A percentile compares a stretch with the other conserved stretches of the same genome.
Conservation (phyloP, 2,797 vertebrate species). For the Syndactyla subalaris region DNA sequence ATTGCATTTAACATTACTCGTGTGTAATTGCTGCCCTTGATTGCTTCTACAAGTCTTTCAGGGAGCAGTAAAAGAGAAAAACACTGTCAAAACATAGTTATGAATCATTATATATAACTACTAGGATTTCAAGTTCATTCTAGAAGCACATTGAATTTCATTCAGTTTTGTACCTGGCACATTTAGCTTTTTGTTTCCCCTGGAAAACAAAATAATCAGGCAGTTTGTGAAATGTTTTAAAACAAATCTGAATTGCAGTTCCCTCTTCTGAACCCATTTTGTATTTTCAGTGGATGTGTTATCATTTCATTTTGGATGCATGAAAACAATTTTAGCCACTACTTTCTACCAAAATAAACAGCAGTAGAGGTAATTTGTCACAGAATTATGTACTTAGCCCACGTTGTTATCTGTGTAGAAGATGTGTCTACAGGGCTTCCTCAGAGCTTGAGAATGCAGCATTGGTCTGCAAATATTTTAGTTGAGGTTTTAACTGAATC, state of each 20-base stretch:
- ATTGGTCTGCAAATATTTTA: slow-evolving; percentile 40
- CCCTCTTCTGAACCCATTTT: neutral
- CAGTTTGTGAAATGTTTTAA: slow-evolving; percentile 1
- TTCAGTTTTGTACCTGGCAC: neutral
- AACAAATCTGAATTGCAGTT: slow-evolving; percentile 26
- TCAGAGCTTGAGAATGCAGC: neutral
- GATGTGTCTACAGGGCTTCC: slow-evolving; percentile 35
- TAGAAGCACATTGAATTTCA: neutral
- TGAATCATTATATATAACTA: neutral
- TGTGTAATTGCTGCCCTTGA: neutral
- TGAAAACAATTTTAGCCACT: slow-evolving; percentile 3
- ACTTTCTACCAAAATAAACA: slow-evolving; percentile 15
- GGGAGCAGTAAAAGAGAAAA: neutral
- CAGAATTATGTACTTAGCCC: neutral
- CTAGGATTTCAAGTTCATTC: slow-evolving; percentile 10
- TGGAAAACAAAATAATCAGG: neutral
- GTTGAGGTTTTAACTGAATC: slow-evolving; percentile 27
- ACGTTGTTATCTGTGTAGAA: neutral
- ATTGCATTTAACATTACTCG: neutral
- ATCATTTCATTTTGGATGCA: slow-evolving; percentile 8
- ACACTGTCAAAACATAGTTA: neutral
- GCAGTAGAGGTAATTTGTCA: neutral
- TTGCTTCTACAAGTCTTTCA: neutral
- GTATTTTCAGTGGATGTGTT: neutral
- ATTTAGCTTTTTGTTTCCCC: neutral